Conservation (phyloP, 1,140 invertebrate genomes). For the Varroa destructor region DNA sequence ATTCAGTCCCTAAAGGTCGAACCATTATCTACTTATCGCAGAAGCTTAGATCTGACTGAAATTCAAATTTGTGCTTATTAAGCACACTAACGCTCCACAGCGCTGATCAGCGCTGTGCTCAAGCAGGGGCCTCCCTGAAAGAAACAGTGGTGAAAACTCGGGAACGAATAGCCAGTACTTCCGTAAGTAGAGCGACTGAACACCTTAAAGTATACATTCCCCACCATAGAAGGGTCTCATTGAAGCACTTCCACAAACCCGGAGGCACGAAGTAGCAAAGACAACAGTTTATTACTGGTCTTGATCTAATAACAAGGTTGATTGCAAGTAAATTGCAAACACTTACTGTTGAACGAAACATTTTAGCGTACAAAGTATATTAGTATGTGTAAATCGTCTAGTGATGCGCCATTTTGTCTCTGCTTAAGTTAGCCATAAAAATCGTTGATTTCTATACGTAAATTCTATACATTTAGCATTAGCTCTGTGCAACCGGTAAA, state of each 20-base stretch:
- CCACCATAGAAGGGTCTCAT: constrained; percentile 84
- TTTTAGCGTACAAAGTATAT: too few relatives aligned
- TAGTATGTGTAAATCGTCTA: too few relatives aligned
- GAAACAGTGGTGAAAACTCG: constrained; percentile 76
- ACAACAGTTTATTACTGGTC: too few relatives aligned
- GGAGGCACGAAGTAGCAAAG: neutral
- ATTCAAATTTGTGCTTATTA: neutral
- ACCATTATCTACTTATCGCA: neutral
- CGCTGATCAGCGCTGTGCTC: constrained; percentile 72
- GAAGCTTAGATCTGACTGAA: neutral
- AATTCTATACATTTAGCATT: too few relatives aligned
- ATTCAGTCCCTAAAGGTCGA: neutral
- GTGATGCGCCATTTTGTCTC: too few relatives aligned
- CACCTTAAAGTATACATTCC: constrained; percentile 76
- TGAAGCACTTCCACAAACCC: constrained; percentile 96
- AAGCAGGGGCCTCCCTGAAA: constrained; percentile 68
- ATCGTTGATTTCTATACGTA: too few relatives aligned
- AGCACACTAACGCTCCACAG: constrained; percentile 59
- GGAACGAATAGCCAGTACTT: constrained; percentile 44
- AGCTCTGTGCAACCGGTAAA: too few relatives aligned
- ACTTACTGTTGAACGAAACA: too few relatives aligned
- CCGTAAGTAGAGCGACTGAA: constrained; percentile 61
- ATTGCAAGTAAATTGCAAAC: too few relatives aligned
- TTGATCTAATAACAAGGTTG: too few relatives aligned
- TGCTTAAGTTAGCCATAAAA: too few relatives aligned